Evolutionary conservation across 2,888 invertebrate species (phyloP).

Genomic region (Caenorhabditis parvicauda): DNA sequence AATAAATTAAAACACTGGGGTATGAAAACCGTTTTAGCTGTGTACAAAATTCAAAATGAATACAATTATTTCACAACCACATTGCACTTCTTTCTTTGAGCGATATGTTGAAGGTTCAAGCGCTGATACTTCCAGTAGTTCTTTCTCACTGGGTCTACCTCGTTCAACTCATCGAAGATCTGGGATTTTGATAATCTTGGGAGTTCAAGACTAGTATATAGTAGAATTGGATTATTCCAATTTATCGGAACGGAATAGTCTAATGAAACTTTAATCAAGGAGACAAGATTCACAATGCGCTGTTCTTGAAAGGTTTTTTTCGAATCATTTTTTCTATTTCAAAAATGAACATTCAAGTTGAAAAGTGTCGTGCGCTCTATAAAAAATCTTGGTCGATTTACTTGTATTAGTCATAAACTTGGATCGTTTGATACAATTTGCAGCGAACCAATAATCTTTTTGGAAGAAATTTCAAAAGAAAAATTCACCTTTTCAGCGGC

Average conservation of each 20-base stretch:
- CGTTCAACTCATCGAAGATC: conserved; percentile 40
- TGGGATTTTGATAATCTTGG: conserved; percentile 1
- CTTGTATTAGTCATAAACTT: background rate
- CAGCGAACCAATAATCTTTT: conserved; percentile 1
- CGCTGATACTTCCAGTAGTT: conserved; percentile 53
- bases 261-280: no score
- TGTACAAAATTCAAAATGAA: no score
- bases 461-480: background rate
- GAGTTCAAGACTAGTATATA: background rate
- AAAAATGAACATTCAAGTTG: no score
- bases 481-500: conserved; percentile 33
- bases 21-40: no score
- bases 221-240: no score
- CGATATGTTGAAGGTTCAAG: background rate
- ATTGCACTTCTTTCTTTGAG: conserved; percentile 11
- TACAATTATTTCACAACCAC: no score
- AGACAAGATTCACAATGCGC: no score
- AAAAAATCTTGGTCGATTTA: background rate
- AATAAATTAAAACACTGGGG: no score
- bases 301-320: no score
- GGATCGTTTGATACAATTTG: background rate
- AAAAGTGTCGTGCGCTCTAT: no score
- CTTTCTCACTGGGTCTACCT: conserved; percentile 50
- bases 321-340: no score
- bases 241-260: no score